Evolutionary conservation across 2,797 vertebrate species (phyloP).

Genomic region (Harpagifer antarcticus): DNA sequence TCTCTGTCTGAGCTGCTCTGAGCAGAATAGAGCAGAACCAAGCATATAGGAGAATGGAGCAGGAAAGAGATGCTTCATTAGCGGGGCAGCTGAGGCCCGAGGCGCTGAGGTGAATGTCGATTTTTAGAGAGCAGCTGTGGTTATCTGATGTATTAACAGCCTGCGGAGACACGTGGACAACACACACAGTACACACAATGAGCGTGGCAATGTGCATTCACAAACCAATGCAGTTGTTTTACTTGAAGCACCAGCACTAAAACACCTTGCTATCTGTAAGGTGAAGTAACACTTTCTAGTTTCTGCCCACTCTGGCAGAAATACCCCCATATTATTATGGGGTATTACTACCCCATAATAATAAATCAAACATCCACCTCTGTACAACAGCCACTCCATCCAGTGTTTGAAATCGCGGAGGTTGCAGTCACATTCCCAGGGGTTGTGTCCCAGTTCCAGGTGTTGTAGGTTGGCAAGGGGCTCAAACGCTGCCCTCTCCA

Average conservation of each 20-base stretch:
- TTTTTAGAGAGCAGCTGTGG: conserved; percentile 75
- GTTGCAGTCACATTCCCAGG: conserved; percentile 99
- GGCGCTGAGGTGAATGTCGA: conserved; percentile 76
- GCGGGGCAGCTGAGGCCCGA: conserved; percentile 67
- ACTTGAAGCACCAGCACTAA: conserved; percentile 24
- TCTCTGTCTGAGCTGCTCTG: conserved; percentile 23
- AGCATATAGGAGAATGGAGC: conserved; percentile 41
- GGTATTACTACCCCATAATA: not conserved
- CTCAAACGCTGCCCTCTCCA: conserved; percentile 96
- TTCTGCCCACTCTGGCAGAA: not conserved
- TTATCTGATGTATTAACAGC: conserved; percentile 70
- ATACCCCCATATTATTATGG: too few species aligned
- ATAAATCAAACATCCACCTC: conserved; percentile 86
- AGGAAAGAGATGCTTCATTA: conserved; percentile 73
- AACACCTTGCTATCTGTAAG: conserved; percentile 9
- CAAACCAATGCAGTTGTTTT: conserved; percentile 6
- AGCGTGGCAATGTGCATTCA: conserved; percentile 36
- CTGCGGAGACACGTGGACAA: conserved; percentile 50
- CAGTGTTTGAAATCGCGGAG: conserved; percentile 98
- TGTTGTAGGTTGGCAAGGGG: conserved; percentile 92
- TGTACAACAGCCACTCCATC: conserved; percentile 99
- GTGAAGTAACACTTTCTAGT: conserved; percentile 11
- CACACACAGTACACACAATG: conserved; percentile 40
- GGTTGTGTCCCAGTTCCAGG: conserved; percentile 95
- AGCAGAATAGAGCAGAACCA: conserved; percentile 30